Evolutionary conservation across 2,797 vertebrate species (phyloP), one percentile per base, ranked within the genome.

Genomic region (Parambassis ranga): DNA sequence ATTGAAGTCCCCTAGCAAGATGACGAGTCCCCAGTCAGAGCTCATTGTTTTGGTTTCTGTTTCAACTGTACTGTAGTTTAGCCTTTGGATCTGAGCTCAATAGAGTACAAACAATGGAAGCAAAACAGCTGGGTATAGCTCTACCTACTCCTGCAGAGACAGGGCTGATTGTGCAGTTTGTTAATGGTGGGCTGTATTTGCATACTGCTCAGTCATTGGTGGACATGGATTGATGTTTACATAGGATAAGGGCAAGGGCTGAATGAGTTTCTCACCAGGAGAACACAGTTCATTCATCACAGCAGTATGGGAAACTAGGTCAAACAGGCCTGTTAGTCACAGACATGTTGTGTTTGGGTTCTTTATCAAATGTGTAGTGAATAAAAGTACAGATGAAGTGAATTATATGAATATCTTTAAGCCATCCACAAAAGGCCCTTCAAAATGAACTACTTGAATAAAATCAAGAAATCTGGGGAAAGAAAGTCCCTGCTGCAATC

Each of bases 401-500:
- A n/a, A n/a, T 31, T 14, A 20, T 9, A 13, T 19, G 15, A 27
- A 39, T 19, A n/a, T 8, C 35, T 48, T 30, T 8, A 48, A 30
- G 10, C 11, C 31, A 26, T 24, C 36, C 48, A 31, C 9, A 3
- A 23, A 10, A 33, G 32, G 1, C 8, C 11, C 24, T 8, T 32
- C 33, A 32, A 26, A 19, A 46, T 6, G 13, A 19, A 38, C 24
- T 4, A 15, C 20, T 55, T 14, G 31, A 15, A 44, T 13, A 23
- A 39, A 50, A 55, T 55, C 22, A 49, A 42, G 5, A 69, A 55
- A 44, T 18, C 10, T 20, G 10, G 14, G 31, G 36, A 62, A 59
- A 44, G 35, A 62, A 67, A 62, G 33, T 9, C 18, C 11, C 22
- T 72, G 70, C 82, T 82, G 6, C 31, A 81, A 76, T 87, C 64